Evolutionary conservation across 30 jellyfish, hydroid and myxozoan species (phyloP), one percentile per base, ranked within the genome.

Genomic region (Chrysaora quinquecirrha): DNA sequence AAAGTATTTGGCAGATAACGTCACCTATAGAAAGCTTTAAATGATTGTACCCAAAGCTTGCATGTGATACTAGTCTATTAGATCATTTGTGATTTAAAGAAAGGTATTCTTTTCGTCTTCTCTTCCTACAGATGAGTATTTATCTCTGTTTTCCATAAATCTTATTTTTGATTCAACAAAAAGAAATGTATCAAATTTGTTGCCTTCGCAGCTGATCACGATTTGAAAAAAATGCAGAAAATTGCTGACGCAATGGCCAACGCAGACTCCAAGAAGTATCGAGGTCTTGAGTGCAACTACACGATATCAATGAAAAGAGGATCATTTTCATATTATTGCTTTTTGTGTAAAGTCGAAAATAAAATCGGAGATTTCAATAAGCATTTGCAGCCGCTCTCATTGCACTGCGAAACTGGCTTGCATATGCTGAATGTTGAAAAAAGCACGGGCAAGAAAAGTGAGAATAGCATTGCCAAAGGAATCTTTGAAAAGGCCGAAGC

Each of bases 201-300:
- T 43, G 58, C 58, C 58, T 43, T 16, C 58, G 16, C 58, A 16
- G 58, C 9, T 43, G 9, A 43, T 6, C 58, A 43, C 16, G 58
- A 16, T 31, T 61, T 61, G 73, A 61, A 61, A 61, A 24, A 14
- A 61, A 61, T 61, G 73, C 73, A 61, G 73, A 24, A 61, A 61
- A 7, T 61, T 16, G 73, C 73, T 19, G 4, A 61, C 23, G 19
- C 73, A 7, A 61, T 61, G 73, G 73, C 73, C 31, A 61, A 61
- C 19, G 73, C 32, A 61, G 73, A 61, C 73, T 61, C 73, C 31
- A 29, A 61, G 73, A 61, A 61, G 23, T 61, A 61, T 61, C 19
- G 73, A 14, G 73, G 73, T 61, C 73, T 61, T 61, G 73, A 14
- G 9, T 61, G 73, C 73, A 61, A 31, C 73, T 61, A 61, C 73